Conservation (phyloP, 2,113 vertebrate species). For the Chiloscyllium plagiosum region DNA sequence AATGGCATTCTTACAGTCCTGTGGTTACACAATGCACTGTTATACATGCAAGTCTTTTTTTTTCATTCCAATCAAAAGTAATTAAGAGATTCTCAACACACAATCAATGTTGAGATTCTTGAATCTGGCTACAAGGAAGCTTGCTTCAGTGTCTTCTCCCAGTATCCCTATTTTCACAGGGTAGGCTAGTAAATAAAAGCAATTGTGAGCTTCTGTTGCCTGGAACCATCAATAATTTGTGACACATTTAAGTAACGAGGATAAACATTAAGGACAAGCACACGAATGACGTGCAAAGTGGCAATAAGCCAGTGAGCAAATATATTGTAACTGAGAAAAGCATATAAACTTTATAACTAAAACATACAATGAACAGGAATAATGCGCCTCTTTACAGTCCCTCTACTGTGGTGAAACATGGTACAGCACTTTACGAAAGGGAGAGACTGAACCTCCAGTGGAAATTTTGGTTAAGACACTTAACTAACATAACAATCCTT, state of each 20-base stretch:
- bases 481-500: background rate
- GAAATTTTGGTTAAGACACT: background rate
- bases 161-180: background rate
- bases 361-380: background rate
- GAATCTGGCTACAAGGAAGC: background rate
- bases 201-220: background rate
- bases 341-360: background rate
- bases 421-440: background rate
- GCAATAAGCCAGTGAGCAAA: background rate
- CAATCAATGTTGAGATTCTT: background rate
- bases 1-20: background rate
- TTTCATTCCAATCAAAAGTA: background rate
- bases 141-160: background rate
- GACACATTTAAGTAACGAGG: background rate
- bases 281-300: background rate
- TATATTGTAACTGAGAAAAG: background rate
- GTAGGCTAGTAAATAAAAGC: background rate
- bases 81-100: background rate
- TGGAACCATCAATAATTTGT: background rate
- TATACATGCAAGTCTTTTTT: background rate
- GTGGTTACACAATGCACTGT: background rate
- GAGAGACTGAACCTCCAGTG: background rate
- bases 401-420: background rate
- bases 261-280: background rate
- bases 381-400: background rate